These are phyloP conservation scores for Orthonevra nobilis DNA, from an alignment of 2,888 invertebrate genomes.

Conservation along the genomic window DNA sequence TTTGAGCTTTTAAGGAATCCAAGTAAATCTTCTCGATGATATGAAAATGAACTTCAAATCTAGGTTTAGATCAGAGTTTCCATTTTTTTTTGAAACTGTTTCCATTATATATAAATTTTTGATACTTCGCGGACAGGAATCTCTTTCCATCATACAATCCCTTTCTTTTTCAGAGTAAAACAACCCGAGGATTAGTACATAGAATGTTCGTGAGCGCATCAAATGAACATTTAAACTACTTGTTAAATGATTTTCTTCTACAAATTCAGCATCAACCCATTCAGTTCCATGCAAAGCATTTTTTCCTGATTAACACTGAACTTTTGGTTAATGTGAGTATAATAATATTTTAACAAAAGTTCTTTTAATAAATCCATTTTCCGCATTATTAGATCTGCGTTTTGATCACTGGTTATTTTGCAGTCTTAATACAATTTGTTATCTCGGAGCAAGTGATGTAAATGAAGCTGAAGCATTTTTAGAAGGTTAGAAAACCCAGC, in stretches of 20 bases:
- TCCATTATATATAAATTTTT: no score
- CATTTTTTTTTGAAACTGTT: no score
- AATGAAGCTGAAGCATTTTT: no score
- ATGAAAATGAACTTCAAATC: no score
- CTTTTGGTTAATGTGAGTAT: conserved; percentile 12
- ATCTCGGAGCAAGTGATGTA: no score
- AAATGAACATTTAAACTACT: conserved; percentile 14
- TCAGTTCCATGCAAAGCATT: conserved; percentile 15
- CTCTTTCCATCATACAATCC: no score
- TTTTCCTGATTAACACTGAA: conserved; percentile 18
- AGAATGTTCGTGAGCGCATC: conserved; percentile 9
- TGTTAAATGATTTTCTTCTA: conserved; percentile 29
- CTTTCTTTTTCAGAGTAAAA: not conserved
- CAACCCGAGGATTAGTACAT: conserved; percentile 8
- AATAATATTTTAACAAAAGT: not conserved
- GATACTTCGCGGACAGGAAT: no score
- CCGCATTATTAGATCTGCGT: conserved; percentile 26
- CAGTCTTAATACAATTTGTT: conserved; percentile 45
- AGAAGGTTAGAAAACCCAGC: no score
- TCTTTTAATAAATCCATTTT: not conserved
- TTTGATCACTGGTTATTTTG: conserved; percentile 22
- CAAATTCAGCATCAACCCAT: conserved; percentile 39
- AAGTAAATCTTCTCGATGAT: no score
- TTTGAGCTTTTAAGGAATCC: no score
- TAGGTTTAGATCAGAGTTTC: no score